Base-by-base conservation (phyloP, 2,888 invertebrate genomes). In the Plutella xylostella region DNA sequence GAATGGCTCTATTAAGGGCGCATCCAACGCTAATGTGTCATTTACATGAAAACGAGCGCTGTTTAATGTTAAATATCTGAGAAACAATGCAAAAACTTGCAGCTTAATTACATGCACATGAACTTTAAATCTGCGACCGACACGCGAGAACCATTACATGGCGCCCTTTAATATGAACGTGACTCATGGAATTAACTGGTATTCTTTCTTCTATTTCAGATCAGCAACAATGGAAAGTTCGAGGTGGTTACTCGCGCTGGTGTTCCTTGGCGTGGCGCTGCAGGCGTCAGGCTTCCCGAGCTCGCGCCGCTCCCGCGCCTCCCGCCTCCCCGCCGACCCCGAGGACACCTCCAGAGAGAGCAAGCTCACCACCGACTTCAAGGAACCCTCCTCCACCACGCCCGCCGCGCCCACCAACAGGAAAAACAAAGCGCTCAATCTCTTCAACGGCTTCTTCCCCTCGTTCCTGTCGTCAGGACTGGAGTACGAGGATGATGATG, bases 371-470 rank as follows among this genome's bases (percentile, higher is more conserved):
- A 76, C 76, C 4, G 65, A 71, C 43, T 77, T 70, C 53, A 77
- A 78, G 55, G 76, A 74, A 49, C 56, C 58, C n/a, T 56, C 61
- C 6, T 65, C 74, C 2, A 75, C 79, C 0, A 58, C 67, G 1
- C 58, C 69, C 44, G 55, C 60, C 2, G 52, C 68, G 6, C 51
- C 64, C 19, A 68, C 67, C 2, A 65, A 67, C 0, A 70, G 86
- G 49, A 73, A 71, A 51, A 82, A 82, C 55, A 86, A 86, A 65
- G 85, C 86, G 0, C 63, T 86, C 0, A 75, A 83, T 39, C 65
- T 84, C n/a, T 84, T 84, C 52, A n/a, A n/a, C n/a, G 83, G 3
- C 2, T 86, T 75, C 55, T 78, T 75, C 48, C 85, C 85, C 2
- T 80, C 85, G 0, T 84, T 78, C 50, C 60, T 84, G 2, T 72